Evolutionary conservation across 2,797 vertebrate genomes (phyloP).

Genomic region (Bufotes viridis): DNA sequence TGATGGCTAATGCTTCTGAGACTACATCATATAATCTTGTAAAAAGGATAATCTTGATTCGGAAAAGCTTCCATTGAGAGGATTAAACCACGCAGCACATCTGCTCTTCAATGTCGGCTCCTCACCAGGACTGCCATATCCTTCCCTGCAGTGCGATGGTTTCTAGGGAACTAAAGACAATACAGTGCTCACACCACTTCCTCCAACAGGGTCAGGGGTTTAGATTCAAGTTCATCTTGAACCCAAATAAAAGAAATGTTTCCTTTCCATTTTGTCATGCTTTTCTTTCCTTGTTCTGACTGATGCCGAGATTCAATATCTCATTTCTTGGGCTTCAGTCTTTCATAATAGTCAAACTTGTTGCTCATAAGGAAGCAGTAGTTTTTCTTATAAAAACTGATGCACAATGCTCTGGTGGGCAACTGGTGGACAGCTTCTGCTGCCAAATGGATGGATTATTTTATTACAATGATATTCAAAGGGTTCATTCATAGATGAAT

Average conservation of each 20-base stretch:
- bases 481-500: too few relatives aligned
- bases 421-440: too few relatives aligned
- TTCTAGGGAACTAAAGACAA: background rate
- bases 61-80: conserved; percentile 20
- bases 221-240: conserved; percentile 1
- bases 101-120: conserved; percentile 15
- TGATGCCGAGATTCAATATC: background rate
- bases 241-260: background rate
- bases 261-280: background rate
- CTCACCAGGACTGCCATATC: background rate
- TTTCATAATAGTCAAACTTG: background rate
- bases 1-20: conserved; percentile 47
- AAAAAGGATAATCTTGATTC: conserved; percentile 49
- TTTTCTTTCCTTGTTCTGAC: background rate
- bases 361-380: background rate
- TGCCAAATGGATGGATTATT: too few relatives aligned
- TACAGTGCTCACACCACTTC: background rate
- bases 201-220: background rate
- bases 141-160: background rate
- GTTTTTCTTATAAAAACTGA: background rate
- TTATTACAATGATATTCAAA: too few relatives aligned
- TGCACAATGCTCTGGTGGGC: background rate
- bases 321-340: background rate
- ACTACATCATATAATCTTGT: conserved; percentile 53
- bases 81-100: conserved; percentile 37